phyloP scores from a whole-genome alignment of 1,140 invertebrate species.

The Drosophila tsacasi region DNA sequence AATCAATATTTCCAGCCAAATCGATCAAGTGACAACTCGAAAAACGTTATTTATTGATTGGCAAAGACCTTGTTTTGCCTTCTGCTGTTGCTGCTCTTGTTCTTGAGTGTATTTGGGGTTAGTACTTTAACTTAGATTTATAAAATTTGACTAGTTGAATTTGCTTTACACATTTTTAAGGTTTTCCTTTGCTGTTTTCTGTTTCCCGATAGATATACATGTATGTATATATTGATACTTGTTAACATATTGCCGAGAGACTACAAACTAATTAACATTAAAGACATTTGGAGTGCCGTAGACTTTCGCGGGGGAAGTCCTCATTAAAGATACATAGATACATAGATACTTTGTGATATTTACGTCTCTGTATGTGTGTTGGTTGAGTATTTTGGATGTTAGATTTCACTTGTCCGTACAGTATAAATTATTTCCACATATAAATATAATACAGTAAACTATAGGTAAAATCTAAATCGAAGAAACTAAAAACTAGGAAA shows the following conservation, averaged over 20 bases:
- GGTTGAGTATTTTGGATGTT: conserved; percentile 82
- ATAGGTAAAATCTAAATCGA: conserved; percentile 41
- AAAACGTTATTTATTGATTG: conserved; percentile 13
- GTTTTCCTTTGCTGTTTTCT: conserved; percentile 51
- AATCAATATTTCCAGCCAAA: conserved; percentile 24
- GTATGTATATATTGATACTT: conserved; percentile 8
- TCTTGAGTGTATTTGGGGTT: conserved; percentile 72
- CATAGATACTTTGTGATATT: conserved; percentile 75
- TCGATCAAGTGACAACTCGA: conserved; percentile 19
- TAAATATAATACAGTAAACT: conserved; percentile 78
- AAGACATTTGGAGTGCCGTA: conserved; percentile 54
- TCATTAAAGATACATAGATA: conserved; percentile 54
- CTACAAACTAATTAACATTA: conserved; percentile 82
- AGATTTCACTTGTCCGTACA: conserved; percentile 72
- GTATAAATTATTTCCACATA: conserved; percentile 72
- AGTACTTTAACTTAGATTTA: conserved; percentile 79
- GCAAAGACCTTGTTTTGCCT: neutral
- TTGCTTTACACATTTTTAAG: conserved; percentile 80
- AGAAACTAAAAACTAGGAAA: conserved; percentile 63
- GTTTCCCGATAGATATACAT: conserved; percentile 37
- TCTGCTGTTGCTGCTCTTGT: conserved; percentile 4
- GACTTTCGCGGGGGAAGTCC: conserved; percentile 45
- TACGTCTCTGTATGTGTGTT: conserved; percentile 32
- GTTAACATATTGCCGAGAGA: conserved; percentile 54
- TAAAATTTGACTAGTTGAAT: conserved; percentile 84